phyloP scores from a whole-genome alignment of 2,113 vertebrate genomes.

The Copsychus sechellarum region DNA sequence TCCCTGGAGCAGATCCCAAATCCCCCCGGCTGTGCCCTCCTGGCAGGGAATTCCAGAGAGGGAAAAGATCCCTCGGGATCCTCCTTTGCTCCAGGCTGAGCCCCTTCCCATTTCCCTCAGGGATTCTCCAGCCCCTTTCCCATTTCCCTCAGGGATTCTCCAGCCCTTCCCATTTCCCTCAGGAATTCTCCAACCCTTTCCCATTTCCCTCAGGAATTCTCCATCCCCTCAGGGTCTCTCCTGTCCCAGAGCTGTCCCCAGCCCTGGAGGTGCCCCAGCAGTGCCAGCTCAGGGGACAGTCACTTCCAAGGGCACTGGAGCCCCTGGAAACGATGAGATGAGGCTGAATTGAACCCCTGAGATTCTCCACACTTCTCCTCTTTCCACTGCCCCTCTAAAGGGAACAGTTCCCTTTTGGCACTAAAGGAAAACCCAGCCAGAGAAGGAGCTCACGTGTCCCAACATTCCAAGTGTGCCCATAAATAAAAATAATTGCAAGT shows the following conservation, averaged over 20 bases:
- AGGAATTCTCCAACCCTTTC: background rate
- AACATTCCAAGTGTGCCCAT: background rate
- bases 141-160: background rate
- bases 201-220: background rate
- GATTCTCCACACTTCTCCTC: background rate
- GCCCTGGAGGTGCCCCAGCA: background rate
- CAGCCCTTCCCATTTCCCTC: background rate
- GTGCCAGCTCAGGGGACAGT: background rate
- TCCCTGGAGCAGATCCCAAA: background rate
- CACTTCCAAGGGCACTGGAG: background rate
- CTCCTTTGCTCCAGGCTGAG: background rate
- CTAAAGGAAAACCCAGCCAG: background rate
- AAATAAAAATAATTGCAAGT: background rate
- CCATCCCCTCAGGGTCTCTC: background rate
- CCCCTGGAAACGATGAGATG: rapidly evolving
- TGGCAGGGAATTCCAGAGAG: background rate
- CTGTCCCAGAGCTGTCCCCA: no score
- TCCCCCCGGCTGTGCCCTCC: background rate
- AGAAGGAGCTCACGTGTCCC: rapidly evolving
- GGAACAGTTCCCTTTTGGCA: background rate
- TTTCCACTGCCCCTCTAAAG: background rate
- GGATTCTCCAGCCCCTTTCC: background rate
- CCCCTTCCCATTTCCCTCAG: background rate
- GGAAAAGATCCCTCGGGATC: no score
- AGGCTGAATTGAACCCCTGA: background rate